Evolutionary conservation across 2,797 vertebrate genomes (phyloP), one percentile per base, ranked within the genome.

Genomic region (Distichodus sexfasciatus): DNA sequence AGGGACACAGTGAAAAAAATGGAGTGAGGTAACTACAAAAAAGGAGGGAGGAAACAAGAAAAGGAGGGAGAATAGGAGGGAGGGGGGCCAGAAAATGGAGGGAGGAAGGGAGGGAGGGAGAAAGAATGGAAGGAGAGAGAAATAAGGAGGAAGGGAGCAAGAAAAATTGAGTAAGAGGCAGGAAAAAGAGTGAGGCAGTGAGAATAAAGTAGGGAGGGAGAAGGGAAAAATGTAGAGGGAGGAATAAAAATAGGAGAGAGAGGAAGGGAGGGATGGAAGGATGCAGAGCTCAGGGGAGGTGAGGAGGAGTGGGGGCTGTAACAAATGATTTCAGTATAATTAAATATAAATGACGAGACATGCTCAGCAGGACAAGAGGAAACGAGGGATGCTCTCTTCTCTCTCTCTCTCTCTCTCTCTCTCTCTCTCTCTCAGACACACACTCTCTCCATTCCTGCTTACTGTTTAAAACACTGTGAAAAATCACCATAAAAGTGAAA

Each of bases 321-420:
- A 74, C 57, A 35, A 67, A 41, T 71, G 48, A 61, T 26, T 24
- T 17, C 21, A 40, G 66, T 10, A 2, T 65, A 38, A 65, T 66
- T 68, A 69, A 78, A 66, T 62, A 66, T 69, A 48, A 72, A 72
- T 66, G 55, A 43, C 66, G 55, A 57, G 24, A 10, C 40, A n/a
- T 33, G 33, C 44, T 66, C 46, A 48, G 43, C 60, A 66, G 15
- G n/a, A n/a, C n/a, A n/a, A n/a, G n/a, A n/a, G n/a, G n/a, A n/a
- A n/a, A n/a, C n/a, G n/a, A n/a, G n/a, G n/a, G n/a, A n/a, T n/a
- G n/a, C n/a, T n/a, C n/a, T n/a, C n/a, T n/a, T n/a, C n/a, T n/a
- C n/a, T n/a, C n/a, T n/a, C n/a, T n/a, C n/a, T n/a, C n/a, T n/a
- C n/a, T n/a, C n/a, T n/a, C n/a, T n/a, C n/a, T n/a, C n/a, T n/a